Evolutionary conservation across 2,888 invertebrate genomes (phyloP).

Genomic region (Ametastegia equiseti): DNA sequence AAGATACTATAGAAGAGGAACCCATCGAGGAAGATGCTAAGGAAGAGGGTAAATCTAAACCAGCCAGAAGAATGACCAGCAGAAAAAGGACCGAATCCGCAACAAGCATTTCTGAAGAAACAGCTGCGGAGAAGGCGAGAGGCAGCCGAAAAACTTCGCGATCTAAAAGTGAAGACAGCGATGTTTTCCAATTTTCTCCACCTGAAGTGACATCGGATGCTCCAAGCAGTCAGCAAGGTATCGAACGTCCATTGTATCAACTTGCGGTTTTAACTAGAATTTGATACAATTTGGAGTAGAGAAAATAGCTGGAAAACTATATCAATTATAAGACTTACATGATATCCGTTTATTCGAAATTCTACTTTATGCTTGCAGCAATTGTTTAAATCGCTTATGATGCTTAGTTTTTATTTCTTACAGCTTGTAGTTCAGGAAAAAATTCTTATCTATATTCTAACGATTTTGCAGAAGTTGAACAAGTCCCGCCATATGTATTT

Average conservation of each 20-base stretch:
- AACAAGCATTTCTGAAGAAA: slow-evolving; percentile 46
- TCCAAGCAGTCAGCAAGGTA: slow-evolving; percentile 58
- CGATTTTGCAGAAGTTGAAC: slow-evolving; percentile 58
- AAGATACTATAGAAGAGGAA: slow-evolving; percentile 60
- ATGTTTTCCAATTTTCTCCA: slow-evolving; percentile 61
- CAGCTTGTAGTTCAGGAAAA: not conserved
- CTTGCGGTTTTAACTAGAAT: not conserved
- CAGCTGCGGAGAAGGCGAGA: slow-evolving; percentile 52
- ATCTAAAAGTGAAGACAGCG: slow-evolving; percentile 54
- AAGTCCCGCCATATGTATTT: slow-evolving; percentile 64
- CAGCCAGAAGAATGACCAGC: slow-evolving; percentile 54
- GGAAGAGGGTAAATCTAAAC: slow-evolving; percentile 18
- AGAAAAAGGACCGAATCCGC: slow-evolving; percentile 60
- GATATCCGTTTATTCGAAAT: not conserved
- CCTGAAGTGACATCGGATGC: slow-evolving; percentile 59
- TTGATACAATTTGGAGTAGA: not conserved
- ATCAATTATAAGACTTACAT: not conserved
- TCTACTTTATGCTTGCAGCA: not conserved
- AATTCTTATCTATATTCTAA: slow-evolving; percentile 1
- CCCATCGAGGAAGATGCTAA: slow-evolving; percentile 44
- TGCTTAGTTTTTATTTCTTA: no score
- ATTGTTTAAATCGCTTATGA: no score
- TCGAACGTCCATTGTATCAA: not conserved
- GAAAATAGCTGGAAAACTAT: slow-evolving; percentile 2
- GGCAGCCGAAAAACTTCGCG: slow-evolving; percentile 57